phyloP scores from a whole-genome alignment of 2,888 invertebrate species.

The Drosophila merina region DNA sequence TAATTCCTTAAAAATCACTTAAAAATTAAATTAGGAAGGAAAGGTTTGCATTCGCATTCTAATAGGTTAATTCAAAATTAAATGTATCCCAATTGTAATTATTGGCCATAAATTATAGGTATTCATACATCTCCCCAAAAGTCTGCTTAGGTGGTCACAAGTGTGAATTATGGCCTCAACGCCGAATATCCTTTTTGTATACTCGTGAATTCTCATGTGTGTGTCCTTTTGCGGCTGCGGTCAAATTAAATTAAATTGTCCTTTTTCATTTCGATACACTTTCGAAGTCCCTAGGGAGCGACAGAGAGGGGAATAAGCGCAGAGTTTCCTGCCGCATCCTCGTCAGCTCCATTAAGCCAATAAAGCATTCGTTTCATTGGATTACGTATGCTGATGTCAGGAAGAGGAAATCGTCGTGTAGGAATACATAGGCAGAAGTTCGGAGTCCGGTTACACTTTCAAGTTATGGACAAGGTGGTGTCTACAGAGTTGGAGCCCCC shows the following conservation, averaged over 20 bases:
- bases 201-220: slow-evolving; percentile 25
- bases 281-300: slow-evolving; percentile 64
- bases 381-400: slow-evolving; percentile 73
- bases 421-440: background rate
- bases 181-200: slow-evolving; percentile 52
- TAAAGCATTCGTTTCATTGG: slow-evolving; percentile 80
- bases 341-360: slow-evolving; percentile 77
- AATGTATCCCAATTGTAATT: slow-evolving; percentile 82
- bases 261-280: slow-evolving; percentile 78
- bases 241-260: slow-evolving; percentile 83
- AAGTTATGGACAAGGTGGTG: slow-evolving; percentile 6
- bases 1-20: too few species aligned
- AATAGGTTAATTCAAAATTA: slow-evolving; percentile 69
- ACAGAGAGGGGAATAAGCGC: slow-evolving; percentile 2
- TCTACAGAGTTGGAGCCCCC: slow-evolving; percentile 25
- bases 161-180: slow-evolving; percentile 71
- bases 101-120: slow-evolving; percentile 80
- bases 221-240: slow-evolving; percentile 47
- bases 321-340: slow-evolving; percentile 44
- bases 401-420: background rate
- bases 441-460: slow-evolving; percentile 68
- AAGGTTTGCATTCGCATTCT: background rate
- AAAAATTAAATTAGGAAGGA: too few species aligned
- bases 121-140: slow-evolving; percentile 17
- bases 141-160: slow-evolving; percentile 56